Conservation (phyloP, 2,113 vertebrate species). For the Sialia sialis region DNA sequence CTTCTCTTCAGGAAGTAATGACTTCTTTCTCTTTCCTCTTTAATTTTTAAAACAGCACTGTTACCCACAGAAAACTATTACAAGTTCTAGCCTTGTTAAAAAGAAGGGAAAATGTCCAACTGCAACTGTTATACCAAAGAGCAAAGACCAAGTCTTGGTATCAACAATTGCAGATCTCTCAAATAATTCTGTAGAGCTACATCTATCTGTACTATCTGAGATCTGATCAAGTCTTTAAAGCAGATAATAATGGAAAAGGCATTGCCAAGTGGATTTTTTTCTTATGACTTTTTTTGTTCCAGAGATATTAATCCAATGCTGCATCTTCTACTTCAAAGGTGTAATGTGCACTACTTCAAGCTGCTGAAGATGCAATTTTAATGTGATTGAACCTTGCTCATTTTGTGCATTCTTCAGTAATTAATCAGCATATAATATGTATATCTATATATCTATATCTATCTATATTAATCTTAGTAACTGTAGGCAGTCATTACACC, state of each 20-base stretch:
- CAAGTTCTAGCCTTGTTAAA: neutral
- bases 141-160: neutral
- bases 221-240: neutral
- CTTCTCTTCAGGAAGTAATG: neutral
- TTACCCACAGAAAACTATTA: neutral
- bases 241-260: neutral
- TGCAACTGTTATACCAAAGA: neutral
- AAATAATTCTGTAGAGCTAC: neutral
- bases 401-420: slow-evolving; percentile 49
- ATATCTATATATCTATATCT: neutral
- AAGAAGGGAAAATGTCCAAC: neutral
- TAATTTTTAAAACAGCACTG: neutral
- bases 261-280: neutral
- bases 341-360: neutral
- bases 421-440: neutral
- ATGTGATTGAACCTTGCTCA: neutral
- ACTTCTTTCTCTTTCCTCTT: neutral
- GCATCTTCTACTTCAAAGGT: neutral
- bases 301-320: neutral
- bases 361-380: slow-evolving; percentile 27
- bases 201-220: neutral
- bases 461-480: neutral
- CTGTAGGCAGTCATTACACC: slow-evolving; percentile 19
- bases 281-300: neutral
- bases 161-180: neutral